These are phyloP conservation scores for Electrophaes corylata DNA, from an alignment of 2,888 invertebrate species.

Conservation along the genomic window DNA sequence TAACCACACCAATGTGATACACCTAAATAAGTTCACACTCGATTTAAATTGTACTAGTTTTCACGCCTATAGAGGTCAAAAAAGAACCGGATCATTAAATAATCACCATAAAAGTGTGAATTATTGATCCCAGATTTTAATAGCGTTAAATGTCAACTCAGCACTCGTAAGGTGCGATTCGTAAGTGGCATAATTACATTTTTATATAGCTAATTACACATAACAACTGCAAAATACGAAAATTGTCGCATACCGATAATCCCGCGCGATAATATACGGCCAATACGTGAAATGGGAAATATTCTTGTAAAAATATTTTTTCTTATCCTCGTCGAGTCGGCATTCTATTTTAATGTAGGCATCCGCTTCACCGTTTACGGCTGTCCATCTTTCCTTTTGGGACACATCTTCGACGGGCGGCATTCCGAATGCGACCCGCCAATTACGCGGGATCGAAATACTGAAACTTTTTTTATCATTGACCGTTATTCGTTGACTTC, in stretches of 20 bases:
- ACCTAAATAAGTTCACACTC: constrained; percentile 33
- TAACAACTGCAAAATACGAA: constrained; percentile 35
- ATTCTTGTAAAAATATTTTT: constrained; percentile 39
- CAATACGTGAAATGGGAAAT: constrained; percentile 24
- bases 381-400: constrained; percentile 67
- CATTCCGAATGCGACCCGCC: constrained; percentile 74
- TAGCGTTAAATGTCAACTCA: constrained; percentile 39
- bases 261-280: constrained; percentile 16
- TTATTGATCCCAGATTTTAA: constrained; percentile 37
- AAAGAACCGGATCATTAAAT: constrained; percentile 50
- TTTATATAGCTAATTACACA: constrained; percentile 33
- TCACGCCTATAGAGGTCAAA: constrained; percentile 39
- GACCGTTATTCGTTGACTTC: constrained; percentile 77
- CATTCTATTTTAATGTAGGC: constrained; percentile 71
- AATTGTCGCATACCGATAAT: constrained; percentile 39
- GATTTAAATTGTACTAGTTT: constrained; percentile 52
- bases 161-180: constrained; percentile 29
- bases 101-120: constrained; percentile 43
- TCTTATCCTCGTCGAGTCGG: constrained; percentile 40
- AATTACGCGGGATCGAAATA: constrained; percentile 69
- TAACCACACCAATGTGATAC: constrained; percentile 38
- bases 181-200: constrained; percentile 38
- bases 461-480: constrained; percentile 65
- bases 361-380: constrained; percentile 64
- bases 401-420: constrained; percentile 67